Base-by-base conservation (phyloP, 2,888 invertebrate species). In the Philereme vetulata region DNA sequence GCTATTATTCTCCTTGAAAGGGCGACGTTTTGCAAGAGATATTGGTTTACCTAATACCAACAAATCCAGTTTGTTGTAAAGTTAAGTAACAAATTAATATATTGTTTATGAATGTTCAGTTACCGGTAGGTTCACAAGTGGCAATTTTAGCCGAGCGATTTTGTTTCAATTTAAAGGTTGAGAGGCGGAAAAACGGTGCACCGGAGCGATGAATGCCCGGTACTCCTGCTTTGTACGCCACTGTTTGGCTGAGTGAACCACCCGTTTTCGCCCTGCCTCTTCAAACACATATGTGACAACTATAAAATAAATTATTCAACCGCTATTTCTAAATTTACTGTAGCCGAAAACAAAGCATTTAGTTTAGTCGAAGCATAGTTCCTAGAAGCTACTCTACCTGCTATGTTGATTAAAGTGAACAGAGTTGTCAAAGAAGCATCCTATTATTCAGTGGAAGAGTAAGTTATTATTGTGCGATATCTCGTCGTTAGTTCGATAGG, bases 101-200 rank as follows among this genome's bases (percentile, higher is more conserved):
- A 40, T 33, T 40, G 38, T 50, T 56, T 50, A 56, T 50, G 32
- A 44, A 46, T 52, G 8, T 45, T 11, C 35, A 36, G 11, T 51
- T 7, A 35, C 1, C 47, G 40, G 40, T 57, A 47, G 51, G 42
- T 42, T 43, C 53, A 56, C 54, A 57, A 75, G 72, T 72, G 67
- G 71, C 75, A 79, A 77, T 77, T 80, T 75, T 71, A 70, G 68
- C 66, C 40, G 70, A 72, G 75, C 77, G 77, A 82, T 84, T 86
- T 86, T 84, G 82, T 87, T 87, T 84, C 82, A 84, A 82, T 87
- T 85, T 80, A 84, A 86, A 86, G 81, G 81, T 82, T 80, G 82
- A 81, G 79, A 77, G 81, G 81, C 75, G 83, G 80, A 85, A 85
- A 84, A 84, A 79, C 78, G 77, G 78, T 79, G 84, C 84, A 85